Conservation (phyloP, 2,888 invertebrate genomes). For the Xanthia togata region DNA sequence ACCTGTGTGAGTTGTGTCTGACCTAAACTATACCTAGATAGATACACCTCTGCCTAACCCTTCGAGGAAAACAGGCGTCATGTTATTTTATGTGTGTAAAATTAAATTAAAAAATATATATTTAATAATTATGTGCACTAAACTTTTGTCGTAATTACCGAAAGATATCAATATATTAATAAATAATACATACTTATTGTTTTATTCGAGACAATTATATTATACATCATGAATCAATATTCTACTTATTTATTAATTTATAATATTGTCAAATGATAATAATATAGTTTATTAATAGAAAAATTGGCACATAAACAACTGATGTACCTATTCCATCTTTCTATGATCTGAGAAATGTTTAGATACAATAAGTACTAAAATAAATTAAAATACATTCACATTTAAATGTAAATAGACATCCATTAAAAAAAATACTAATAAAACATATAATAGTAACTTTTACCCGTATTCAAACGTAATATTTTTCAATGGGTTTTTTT, state of each 20-base stretch:
- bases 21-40: background rate
- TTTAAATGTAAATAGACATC: slow-evolving; percentile 40
- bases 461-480: slow-evolving; percentile 31
- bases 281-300: background rate
- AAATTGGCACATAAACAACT: slow-evolving; percentile 9
- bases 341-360: slow-evolving; percentile 19
- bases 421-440: slow-evolving; percentile 21
- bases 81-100: background rate
- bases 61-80: background rate
- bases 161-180: slow-evolving; percentile 3
- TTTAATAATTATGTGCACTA: background rate
- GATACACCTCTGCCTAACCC: background rate
- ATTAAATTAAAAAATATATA: background rate
- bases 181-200: background rate
- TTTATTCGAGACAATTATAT: too few relatives aligned
- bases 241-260: background rate
- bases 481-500: background rate
- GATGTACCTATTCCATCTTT: slow-evolving; percentile 16
- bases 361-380: background rate
- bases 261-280: background rate
- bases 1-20: background rate
- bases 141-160: background rate
- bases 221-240: background rate
- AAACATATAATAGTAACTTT: slow-evolving; percentile 23
- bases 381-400: slow-evolving; percentile 2